These are phyloP conservation scores for Ctenodactylus gundi DNA, from an alignment of 2,113 vertebrate species.

Conservation along the genomic window DNA sequence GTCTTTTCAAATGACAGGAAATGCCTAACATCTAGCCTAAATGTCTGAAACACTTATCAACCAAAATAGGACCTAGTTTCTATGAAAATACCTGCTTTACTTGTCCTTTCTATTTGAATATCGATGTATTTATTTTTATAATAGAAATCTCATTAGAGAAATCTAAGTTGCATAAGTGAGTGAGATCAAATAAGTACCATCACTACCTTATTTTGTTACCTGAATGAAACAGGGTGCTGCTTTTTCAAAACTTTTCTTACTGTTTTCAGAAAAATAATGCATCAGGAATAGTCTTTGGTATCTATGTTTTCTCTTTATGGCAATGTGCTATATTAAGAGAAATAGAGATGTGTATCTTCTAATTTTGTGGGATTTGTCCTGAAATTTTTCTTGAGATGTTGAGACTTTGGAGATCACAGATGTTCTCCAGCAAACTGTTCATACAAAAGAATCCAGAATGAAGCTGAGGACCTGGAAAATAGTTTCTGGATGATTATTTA, in stretches of 20 bases:
- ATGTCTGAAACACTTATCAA: not conserved
- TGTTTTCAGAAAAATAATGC: not conserved
- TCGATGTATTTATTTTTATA: not conserved
- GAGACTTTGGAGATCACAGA: not conserved
- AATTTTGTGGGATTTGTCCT: not conserved
- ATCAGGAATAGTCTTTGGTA: not conserved
- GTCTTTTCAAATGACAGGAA: conserved; percentile 4
- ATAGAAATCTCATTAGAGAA: not conserved
- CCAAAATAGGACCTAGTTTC: not conserved
- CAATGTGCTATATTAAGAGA: not conserved
- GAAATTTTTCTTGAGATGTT: not conserved
- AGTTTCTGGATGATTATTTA: not conserved
- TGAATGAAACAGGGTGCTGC: not conserved
- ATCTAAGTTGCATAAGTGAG: not conserved
- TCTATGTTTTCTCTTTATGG: not conserved
- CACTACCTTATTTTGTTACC: not conserved
- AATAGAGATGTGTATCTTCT: not conserved
- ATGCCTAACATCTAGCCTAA: not conserved
- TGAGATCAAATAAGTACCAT: not conserved
- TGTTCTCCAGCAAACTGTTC: not conserved
- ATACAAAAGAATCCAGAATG: not conserved
- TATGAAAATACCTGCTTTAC: not conserved
- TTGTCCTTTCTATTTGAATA: not conserved
- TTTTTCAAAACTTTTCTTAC: not conserved
- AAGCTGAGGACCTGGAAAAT: not conserved